Evolutionary conservation across 1,140 invertebrate species (phyloP).

Genomic region (Cydia fagiglandana): DNA sequence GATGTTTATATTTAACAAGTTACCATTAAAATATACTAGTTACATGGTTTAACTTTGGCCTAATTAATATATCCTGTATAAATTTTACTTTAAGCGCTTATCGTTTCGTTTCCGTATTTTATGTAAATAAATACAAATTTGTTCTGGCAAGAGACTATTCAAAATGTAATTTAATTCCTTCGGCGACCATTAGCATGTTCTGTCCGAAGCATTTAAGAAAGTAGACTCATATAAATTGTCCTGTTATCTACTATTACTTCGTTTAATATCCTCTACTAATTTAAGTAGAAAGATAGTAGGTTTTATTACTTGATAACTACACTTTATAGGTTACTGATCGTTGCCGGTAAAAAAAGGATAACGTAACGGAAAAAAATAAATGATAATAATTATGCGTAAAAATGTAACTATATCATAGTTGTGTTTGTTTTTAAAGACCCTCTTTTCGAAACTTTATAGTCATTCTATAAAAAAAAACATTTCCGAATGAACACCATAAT

Average conservation of each 20-base stretch:
- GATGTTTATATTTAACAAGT: not conserved
- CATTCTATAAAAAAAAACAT: too few relatives aligned
- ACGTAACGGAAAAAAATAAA: not conserved
- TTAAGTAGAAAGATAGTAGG: slow-evolving; percentile 39
- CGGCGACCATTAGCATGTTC: slow-evolving; percentile 30
- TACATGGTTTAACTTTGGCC: not conserved
- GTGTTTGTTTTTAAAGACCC: too few relatives aligned
- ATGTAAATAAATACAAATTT: slow-evolving; percentile 61
- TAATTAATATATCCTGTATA: not conserved
- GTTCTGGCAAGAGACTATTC: slow-evolving; percentile 46
- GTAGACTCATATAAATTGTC: slow-evolving; percentile 35
- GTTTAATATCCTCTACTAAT: slow-evolving; percentile 34
- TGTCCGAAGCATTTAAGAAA: not conserved
- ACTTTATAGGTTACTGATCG: not conserved
- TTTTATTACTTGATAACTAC: slow-evolving; percentile 50
- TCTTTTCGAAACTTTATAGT: too few relatives aligned
- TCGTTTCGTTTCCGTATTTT: slow-evolving; percentile 47
- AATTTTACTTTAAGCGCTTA: not conserved
- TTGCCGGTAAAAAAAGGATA: not conserved
- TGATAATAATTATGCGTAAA: too few relatives aligned
- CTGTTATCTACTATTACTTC: slow-evolving; percentile 33
- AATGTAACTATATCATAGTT: too few relatives aligned
- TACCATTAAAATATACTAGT: not conserved
- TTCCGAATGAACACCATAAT: too few relatives aligned
- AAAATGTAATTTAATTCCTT: slow-evolving; percentile 43